Percentiles rank a stretch among this genome's conserved stretches.
phyloP scores from a whole-genome alignment of 1,140 invertebrate genomes.

The Ceratitis capitata region DNA sequence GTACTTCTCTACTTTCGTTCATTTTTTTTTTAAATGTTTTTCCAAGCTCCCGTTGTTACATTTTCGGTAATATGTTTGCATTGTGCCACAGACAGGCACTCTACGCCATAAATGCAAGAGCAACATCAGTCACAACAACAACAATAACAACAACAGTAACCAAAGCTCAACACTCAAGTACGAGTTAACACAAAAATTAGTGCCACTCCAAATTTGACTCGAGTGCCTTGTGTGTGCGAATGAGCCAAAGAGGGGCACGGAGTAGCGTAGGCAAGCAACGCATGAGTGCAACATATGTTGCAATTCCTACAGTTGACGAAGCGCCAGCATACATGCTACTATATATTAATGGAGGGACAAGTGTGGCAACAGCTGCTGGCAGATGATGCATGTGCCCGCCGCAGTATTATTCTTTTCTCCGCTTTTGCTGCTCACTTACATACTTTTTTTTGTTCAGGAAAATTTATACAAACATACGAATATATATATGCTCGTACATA shows the following conservation, averaged over 20 bases:
- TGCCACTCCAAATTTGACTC: slow-evolving; percentile 20
- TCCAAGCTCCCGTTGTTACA: neutral
- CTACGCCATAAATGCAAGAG: neutral
- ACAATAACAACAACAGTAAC: too few relatives aligned
- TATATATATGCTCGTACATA: too few relatives aligned
- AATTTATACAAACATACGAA: too few relatives aligned
- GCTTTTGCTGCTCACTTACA: neutral
- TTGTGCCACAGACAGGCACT: slow-evolving; percentile 3
- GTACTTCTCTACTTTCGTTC: neutral
- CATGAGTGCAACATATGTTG: neutral
- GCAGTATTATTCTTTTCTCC: neutral
- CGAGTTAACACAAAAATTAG: slow-evolving; percentile 34
- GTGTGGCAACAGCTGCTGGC: neutral
- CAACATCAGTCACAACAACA: too few relatives aligned
- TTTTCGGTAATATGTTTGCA: slow-evolving; percentile 27
- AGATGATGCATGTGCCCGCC: slow-evolving; percentile 22
- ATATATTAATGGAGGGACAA: too few relatives aligned
- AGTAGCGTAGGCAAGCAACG: neutral
- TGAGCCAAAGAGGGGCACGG: too few relatives aligned
- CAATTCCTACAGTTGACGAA: neutral
- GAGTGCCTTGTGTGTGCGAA: neutral
- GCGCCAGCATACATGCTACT: neutral
- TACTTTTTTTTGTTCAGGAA: neutral
- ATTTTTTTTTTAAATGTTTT: neutral
- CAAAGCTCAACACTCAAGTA: slow-evolving; percentile 6